Evolutionary conservation across 2,113 vertebrate genomes (phyloP), one percentile per base, ranked within the genome.

Genomic region (Menidia beryllina): DNA sequence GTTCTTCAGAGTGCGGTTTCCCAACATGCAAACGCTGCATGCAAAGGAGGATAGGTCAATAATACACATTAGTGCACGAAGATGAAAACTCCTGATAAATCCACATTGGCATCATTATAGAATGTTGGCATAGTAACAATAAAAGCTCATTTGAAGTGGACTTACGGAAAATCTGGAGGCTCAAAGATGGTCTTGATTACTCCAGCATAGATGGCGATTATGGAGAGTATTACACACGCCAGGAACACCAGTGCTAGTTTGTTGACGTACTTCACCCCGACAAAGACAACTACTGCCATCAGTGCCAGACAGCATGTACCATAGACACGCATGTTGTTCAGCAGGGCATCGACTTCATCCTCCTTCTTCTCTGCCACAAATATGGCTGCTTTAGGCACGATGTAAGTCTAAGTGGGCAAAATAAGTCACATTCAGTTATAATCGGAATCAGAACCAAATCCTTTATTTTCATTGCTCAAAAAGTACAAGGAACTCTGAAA

Each of bases 261-360:
- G 92, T 98, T 98, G 78, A 98, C 97, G 2, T 98, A 98, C 81
- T 97, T 98, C 34, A 98, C 97, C 0, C 97, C 97, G 4, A 98
- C 97, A 27, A 97, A 98, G 52, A 98, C 97, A 9, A 98, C 97
- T 24, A 95, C 21, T 0, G 95, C 86, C 97, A 98, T 98, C 58
- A 98, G 86, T 0, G 83, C 70, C 6, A 98, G 93, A 3, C 96
- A 95, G 65, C 95, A 95, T 0, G 96, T 96, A 51, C 97, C 97
- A 1, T 98, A 98, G 24, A 98, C 93, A 0, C 97, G 94, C 97
- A 98, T 98, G 90, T 98, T 98, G 72, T 98, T 95, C 45, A 98
- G 88, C 91, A 96, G 74, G 4, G 95, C 96, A 0, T 73, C 75
- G 0, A 86, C 72, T 70, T 95, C 92, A 0, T 90, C 84, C 11